Evolutionary conservation across 2,888 invertebrate species (phyloP), one percentile per base, ranked within the genome.

Genomic region (Xestia xanthographa): DNA sequence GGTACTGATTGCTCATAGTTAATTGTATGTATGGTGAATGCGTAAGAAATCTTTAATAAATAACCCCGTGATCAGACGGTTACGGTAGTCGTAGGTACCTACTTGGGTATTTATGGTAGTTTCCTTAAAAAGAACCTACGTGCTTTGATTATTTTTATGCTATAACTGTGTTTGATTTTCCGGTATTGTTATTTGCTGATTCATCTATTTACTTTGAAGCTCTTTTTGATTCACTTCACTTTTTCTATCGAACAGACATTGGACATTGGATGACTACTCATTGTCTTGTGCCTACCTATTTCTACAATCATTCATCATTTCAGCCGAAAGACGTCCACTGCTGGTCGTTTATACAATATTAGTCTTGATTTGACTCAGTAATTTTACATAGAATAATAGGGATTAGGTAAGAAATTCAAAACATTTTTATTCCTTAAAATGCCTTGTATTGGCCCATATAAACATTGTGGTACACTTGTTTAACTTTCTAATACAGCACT

Each of bases 81-180:
- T n/a, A 43, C 53, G 53, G 14, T 62, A 20, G 41, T 67, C 41
- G 62, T 29, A 34, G 56, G 8, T 41, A 56, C 77, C 14, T 58
- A 14, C 20, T 50, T 22, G 22, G 63, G n/a, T 4, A 72, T n/a
- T 12, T 41, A n/a, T 41, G 20, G 48, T 43, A 34, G 62, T 63
- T 82, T 69, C 76, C 72, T 63, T n/a, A 80, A 29, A 66, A 60
- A 38, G 11, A 53, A 69, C 26, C 26, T 66, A 75, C 69, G 80
- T 80, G 60, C 26, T 66, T 72, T 38, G 71, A 60, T 69, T 80
- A 53, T 70, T 48, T 69, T 48, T 53, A 45, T 45, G 65, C 3
- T 68, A 29, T 22, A 29, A 41, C 60, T 34, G n/a, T 69, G n/a
- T 41, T 80, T 63, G 29, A 53, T 72, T 79, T 62, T 66, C 68